Conservation (phyloP, 1,140 invertebrate species). For the Leptopilina clavipes region DNA sequence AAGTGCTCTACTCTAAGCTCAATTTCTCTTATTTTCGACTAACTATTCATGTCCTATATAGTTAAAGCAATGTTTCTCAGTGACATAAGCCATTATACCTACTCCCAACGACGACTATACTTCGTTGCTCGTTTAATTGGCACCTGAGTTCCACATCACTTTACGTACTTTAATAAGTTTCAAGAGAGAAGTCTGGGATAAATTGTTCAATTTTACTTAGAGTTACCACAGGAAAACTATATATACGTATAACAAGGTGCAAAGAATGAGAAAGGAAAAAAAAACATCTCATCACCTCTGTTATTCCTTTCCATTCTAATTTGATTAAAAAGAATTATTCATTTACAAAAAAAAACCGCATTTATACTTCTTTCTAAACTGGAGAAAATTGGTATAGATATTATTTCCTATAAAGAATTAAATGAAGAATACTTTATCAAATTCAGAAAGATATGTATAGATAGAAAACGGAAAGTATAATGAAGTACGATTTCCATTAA, state of each 20-base stretch:
- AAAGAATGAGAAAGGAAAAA: background rate
- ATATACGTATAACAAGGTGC: background rate
- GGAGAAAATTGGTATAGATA: too few relatives aligned
- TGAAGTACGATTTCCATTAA: background rate
- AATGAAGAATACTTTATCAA: too few relatives aligned
- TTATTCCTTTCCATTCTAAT: too few relatives aligned
- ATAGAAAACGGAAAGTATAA: too few relatives aligned
- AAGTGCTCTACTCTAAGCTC: background rate
- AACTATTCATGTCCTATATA: slow-evolving; percentile 5
- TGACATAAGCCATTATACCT: slow-evolving; percentile 19
- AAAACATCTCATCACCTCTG: background rate
- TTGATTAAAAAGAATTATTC: too few relatives aligned
- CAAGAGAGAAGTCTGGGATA: slow-evolving; percentile 18
- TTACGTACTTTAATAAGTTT: slow-evolving; percentile 14
- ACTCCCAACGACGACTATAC: background rate
- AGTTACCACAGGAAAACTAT: background rate
- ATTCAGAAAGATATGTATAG: too few relatives aligned
- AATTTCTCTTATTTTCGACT: slow-evolving; percentile 11
- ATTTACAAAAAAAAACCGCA: too few relatives aligned
- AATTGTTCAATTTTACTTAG: slow-evolving; percentile 13
- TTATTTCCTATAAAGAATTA: too few relatives aligned
- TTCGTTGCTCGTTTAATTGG: slow-evolving; percentile 16
- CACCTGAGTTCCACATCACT: slow-evolving; percentile 18
- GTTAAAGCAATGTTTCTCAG: slow-evolving; percentile 16
- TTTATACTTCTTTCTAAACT: too few relatives aligned